Evolutionary conservation across 2,797 vertebrate genomes (phyloP).

Genomic region (Rhinella marina): DNA sequence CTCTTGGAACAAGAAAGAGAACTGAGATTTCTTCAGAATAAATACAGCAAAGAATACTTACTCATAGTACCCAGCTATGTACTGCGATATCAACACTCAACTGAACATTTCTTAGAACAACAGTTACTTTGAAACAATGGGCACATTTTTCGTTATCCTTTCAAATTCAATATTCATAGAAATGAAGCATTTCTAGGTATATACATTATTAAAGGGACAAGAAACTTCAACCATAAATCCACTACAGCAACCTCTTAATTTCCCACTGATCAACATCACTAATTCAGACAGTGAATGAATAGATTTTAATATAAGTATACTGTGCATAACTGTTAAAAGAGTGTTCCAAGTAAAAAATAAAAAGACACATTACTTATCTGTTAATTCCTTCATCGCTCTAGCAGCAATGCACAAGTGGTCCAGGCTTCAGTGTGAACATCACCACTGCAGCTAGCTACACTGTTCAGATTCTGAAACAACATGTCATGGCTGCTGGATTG

Average conservation of each 20-base stretch:
- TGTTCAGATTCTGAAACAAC: too few relatives aligned
- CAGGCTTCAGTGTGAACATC: too few relatives aligned
- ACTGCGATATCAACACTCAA: neutral
- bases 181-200: neutral
- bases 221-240: neutral
- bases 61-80: constrained; percentile 55
- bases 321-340: too few relatives aligned
- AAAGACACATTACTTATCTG: too few relatives aligned
- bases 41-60: constrained; percentile 33
- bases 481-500: too few relatives aligned
- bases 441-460: too few relatives aligned
- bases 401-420: too few relatives aligned
- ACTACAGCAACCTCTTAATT: neutral
- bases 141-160: neutral
- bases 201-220: neutral
- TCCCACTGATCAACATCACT: too few relatives aligned
- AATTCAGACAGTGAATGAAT: too few relatives aligned
- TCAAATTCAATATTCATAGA: constrained; percentile 3
- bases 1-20: constrained; percentile 63
- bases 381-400: too few relatives aligned
- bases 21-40: constrained; percentile 24
- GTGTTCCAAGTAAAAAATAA: too few relatives aligned
- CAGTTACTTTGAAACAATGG: neutral
- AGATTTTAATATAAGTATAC: too few relatives aligned
- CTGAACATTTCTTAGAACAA: neutral